Evolutionary conservation across 1,140 invertebrate species (phyloP), one percentile per base, ranked within the genome.

Genomic region (Probaryconus sp.): DNA sequence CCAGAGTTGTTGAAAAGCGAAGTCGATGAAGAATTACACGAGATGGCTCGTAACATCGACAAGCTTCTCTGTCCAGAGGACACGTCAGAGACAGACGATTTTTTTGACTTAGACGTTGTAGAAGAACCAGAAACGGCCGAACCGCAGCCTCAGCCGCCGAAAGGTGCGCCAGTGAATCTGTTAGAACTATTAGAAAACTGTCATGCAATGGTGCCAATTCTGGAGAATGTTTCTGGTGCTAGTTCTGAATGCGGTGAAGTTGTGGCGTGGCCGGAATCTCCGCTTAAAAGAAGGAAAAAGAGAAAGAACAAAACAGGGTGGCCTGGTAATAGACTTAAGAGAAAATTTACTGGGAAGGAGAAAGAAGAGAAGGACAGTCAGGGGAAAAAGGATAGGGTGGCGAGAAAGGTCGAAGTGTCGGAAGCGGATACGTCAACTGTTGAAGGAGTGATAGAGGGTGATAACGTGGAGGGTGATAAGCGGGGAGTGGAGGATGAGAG

Each of bases 281-380:
- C 85, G 0, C 40, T 83, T 14, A 85, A 81, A 10, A 78, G 81
- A 11, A 76, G 86, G 2, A 88, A 88, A 43, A 79, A 83, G 11
- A 79, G 86, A 37, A 88, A 87, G 79, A 92, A 92, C 78, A 87
- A 90, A 18, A 92, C 91, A 0, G 91, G 91, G 5, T 92, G 91
- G 91, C 91, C 91, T 0, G 89, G 90, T n/a, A 89, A 88, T 31
- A 89, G 88, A 43, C 79, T 86, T 65, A 73, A 80, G n/a, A 84
- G 79, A 30, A 86, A 85, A 58, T 38, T 85, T 3, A 78, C 80
- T 4, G 42, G 33, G 0, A 85, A 81, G 38, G 67, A 78, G 65
- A 4, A 16, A 0, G 68, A 64, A 3, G 61, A 55, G 2, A 60
- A 40, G 17, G 20, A 31, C 24, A 60, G n/a, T 6, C 18, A 45